Conservation (phyloP, 2,113 vertebrate species). For the Sinocyclocheilus anshuiensis region DNA sequence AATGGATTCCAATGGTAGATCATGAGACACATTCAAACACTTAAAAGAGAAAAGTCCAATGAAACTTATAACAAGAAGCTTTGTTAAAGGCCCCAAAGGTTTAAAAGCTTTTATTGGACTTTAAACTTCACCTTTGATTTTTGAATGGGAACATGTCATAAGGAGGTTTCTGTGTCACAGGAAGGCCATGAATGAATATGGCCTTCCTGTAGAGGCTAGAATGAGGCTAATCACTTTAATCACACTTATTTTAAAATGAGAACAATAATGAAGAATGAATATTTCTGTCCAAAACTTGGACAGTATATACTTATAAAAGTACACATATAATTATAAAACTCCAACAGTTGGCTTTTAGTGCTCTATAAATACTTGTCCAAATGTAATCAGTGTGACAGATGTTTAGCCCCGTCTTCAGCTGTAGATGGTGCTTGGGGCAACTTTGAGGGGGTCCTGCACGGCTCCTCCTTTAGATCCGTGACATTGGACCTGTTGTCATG, state of each 20-base stretch:
- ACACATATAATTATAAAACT: not conserved
- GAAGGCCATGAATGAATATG: not conserved
- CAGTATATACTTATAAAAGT: not conserved
- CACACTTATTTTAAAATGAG: no score
- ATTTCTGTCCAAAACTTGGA: not conserved
- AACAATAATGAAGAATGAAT: no score
- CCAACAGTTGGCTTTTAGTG: not conserved
- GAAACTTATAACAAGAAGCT: not conserved
- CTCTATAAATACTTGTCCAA: not conserved
- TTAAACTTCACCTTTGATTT: conserved; percentile 9
- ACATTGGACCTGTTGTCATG: conserved; percentile 65
- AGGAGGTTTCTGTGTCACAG: not conserved
- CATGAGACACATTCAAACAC: not conserved
- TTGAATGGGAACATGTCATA: not conserved
- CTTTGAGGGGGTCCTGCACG: conserved; percentile 14
- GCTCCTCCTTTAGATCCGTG: conserved; percentile 41
- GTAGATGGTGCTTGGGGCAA: conserved; percentile 6
- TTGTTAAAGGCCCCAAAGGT: not conserved
- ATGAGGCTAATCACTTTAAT: no score
- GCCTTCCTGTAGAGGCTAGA: no score
- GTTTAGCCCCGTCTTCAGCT: not conserved
- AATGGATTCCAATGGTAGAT: not conserved
- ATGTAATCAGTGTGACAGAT: conserved; percentile 15
- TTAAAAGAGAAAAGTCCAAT: not conserved
- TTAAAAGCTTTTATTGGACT: conserved; percentile 14